Conservation (phyloP, 1,140 invertebrate species). For the Drosophila prosaltans region DNA sequence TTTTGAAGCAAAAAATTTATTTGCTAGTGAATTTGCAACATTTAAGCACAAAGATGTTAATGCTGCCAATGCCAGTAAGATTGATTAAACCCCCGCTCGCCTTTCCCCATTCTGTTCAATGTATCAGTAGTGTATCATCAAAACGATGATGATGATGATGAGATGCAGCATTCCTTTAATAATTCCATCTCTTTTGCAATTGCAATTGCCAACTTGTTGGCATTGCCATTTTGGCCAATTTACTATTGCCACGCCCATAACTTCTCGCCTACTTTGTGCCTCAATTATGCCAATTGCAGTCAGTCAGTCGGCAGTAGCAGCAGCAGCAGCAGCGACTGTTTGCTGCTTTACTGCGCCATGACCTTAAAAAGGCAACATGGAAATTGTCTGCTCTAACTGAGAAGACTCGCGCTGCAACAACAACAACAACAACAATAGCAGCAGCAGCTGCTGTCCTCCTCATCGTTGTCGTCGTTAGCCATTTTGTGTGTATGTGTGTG, state of each 20-base stretch:
- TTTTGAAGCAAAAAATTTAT: background rate
- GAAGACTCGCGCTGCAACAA: slow-evolving; percentile 19
- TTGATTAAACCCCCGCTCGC: too few species aligned
- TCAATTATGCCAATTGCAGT: slow-evolving; percentile 77
- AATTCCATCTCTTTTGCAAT: slow-evolving; percentile 26
- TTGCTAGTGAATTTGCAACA: background rate
- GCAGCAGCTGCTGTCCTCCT: slow-evolving; percentile 47
- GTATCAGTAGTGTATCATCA: background rate
- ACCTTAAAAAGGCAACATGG: slow-evolving; percentile 80
- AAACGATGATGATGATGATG: background rate
- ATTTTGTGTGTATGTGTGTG: slow-evolving; percentile 27
- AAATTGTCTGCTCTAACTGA: slow-evolving; percentile 67
- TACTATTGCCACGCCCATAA: slow-evolving; percentile 47
- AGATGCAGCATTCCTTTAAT: slow-evolving; percentile 10
- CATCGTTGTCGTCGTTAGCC: slow-evolving; percentile 50
- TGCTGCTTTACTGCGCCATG: slow-evolving; percentile 54
- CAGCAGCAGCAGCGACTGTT: background rate
- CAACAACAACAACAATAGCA: too few species aligned
- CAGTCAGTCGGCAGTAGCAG: slow-evolving; percentile 29
- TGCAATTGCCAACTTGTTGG: slow-evolving; percentile 51
- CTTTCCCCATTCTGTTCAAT: background rate
- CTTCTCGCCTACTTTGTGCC: slow-evolving; percentile 70
- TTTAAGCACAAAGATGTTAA: background rate
- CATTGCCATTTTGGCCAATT: slow-evolving; percentile 50
- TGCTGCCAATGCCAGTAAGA: background rate